Percentiles rank a stretch among this genome's conserved stretches.
Conservation (phyloP, 2,113 vertebrate species). For the Prinia subflava region DNA sequence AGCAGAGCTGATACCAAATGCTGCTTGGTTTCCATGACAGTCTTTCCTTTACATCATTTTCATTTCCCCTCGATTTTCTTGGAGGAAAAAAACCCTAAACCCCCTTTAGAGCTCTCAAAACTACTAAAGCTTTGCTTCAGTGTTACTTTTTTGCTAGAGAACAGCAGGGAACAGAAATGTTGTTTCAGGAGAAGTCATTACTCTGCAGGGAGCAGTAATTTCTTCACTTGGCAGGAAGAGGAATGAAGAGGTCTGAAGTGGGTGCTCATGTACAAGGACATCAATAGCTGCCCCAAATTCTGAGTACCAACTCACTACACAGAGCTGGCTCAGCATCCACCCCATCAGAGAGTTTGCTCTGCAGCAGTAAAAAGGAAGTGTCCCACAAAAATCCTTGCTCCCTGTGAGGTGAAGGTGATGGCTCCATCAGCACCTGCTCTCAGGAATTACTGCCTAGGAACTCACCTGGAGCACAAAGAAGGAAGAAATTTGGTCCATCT, state of each 20-base stretch:
- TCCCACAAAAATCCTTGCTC: background rate
- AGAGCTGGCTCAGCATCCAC: background rate
- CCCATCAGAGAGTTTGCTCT: background rate
- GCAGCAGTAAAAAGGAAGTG: background rate
- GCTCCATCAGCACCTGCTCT: background rate
- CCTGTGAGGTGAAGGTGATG: background rate
- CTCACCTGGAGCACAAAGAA: background rate
- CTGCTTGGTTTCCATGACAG: conserved; percentile 19
- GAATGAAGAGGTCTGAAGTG: background rate
- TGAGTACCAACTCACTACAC: background rate
- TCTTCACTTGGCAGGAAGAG: background rate
- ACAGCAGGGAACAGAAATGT: background rate
- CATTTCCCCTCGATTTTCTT: background rate
- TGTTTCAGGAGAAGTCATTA: background rate
- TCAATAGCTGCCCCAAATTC: background rate
- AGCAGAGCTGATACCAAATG: background rate
- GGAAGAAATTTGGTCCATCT: background rate
- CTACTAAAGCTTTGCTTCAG: background rate
- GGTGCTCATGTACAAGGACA: background rate
- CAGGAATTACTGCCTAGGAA: background rate
- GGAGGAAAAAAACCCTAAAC: background rate
- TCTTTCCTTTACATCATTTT: background rate
- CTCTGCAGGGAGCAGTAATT: background rate
- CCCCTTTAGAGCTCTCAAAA: background rate
- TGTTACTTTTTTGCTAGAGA: background rate